phyloP scores from a whole-genome alignment of 2,797 vertebrate species.

The Poeciliopsis paucimaculata region DNA sequence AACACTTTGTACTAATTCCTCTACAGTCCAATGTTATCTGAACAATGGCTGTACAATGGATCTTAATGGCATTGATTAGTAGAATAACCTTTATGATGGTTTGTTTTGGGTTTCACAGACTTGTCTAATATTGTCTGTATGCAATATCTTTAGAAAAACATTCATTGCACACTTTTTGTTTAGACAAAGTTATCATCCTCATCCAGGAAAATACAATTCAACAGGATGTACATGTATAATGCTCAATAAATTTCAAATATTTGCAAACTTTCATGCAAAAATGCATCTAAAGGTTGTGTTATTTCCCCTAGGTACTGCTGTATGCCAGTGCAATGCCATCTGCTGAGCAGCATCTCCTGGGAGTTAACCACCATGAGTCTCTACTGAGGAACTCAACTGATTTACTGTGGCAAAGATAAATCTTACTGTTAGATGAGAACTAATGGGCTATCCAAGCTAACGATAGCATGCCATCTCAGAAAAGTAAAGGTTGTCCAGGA shows the following conservation, averaged over 20 bases:
- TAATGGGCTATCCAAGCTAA: constrained; percentile 47
- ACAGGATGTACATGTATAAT: background rate
- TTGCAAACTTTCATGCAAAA: background rate
- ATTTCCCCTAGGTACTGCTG: constrained; percentile 44
- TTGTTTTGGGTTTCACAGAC: background rate
- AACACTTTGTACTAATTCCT: background rate
- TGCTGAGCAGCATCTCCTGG: constrained; percentile 17
- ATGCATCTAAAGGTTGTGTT: constrained; percentile 8
- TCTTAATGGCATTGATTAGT: background rate
- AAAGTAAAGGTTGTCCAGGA: constrained; percentile 55
- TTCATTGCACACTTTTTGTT: background rate
- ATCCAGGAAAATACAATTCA: background rate
- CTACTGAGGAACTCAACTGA: constrained; percentile 42
- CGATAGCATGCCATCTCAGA: constrained; percentile 72
- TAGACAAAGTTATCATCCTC: background rate
- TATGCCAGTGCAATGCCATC: constrained; percentile 45
- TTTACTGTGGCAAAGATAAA: constrained; percentile 12
- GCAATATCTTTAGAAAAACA: background rate
- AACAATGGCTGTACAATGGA: background rate
- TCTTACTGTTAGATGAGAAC: constrained; percentile 42
- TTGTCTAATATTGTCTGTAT: background rate
- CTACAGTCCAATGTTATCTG: background rate
- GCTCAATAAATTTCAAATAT: background rate
- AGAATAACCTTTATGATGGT: background rate
- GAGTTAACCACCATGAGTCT: constrained; percentile 11